Percentiles rank a stretch among this genome's conserved stretches.
Evolutionary conservation across 2,113 vertebrate species (phyloP).

Genomic region (Neolamprologus modestus): DNA sequence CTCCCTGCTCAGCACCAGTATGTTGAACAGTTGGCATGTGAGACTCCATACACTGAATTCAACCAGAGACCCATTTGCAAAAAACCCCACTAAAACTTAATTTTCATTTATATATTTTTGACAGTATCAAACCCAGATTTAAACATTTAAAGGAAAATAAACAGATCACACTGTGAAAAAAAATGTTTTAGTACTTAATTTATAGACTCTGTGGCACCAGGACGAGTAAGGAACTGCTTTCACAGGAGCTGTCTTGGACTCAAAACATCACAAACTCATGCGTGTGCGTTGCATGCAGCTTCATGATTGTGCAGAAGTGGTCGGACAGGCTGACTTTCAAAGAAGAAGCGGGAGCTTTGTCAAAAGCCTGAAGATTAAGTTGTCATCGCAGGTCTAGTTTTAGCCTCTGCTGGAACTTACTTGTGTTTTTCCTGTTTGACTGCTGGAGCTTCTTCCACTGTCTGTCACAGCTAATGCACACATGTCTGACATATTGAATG

Average conservation of each 20-base stretch:
- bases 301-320: background rate
- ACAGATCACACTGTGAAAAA: background rate
- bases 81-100: fast-evolving
- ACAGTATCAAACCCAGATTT: background rate
- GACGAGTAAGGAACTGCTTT: background rate
- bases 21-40: background rate
- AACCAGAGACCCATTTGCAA: background rate
- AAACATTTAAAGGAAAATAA: background rate
- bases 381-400: background rate
- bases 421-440: background rate
- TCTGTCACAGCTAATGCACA: background rate
- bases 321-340: background rate
- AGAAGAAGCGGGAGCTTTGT: background rate
- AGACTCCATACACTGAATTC: background rate
- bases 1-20: background rate
- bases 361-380: background rate
- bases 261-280: background rate
- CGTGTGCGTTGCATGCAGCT: background rate
- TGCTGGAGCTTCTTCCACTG: background rate
- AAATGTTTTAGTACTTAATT: background rate
- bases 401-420: background rate
- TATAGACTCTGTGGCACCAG: background rate
- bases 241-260: background rate
- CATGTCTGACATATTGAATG: background rate
- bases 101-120: background rate